Base-by-base conservation (phyloP, 1,140 invertebrate species). In the Sycobia sp. region DNA sequence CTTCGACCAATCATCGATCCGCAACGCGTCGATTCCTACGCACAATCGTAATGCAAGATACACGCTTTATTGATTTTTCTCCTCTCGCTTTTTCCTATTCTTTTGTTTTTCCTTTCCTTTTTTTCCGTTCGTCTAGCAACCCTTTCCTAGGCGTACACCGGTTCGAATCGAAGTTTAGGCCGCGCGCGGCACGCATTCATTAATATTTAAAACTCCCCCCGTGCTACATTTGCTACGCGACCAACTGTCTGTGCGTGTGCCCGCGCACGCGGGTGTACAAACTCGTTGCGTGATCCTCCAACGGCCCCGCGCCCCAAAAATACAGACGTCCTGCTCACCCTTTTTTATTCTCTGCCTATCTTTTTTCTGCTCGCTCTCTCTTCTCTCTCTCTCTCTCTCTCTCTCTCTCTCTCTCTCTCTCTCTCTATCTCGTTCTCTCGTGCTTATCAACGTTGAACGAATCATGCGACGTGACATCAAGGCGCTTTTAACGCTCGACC, bases 401-500 rank as follows among this genome's bases (percentile, higher is more conserved):
- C 38, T 58, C 18, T n/a, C 25, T 38, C 47, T 54, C 14, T 49
- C 39, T n/a, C 34, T 18, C 23, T 39, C 23, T 57, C 36, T 57
- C 51, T 44, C 50, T 49, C 18, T 55, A 10, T 7, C 50, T 47
- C 36, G 10, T 44, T 44, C 41, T 38, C 39, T 36, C 32, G 49
- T 58, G 58, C 69, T 72, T 70, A 70, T 67, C 71, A 58, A 27
- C 54, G 47, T 68, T 68, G 67, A 69, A 65, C 66, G 62, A 57
- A 34, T 60, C 62, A 67, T 67, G 66, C 62, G 67, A 71, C 66
- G 68, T 65, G 69, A 69, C 67, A 66, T 41, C 49, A 32, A 56
- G 68, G 70, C 71, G 71, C 72, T 73, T 75, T 73, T 72, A 73
- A 74, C 71, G 69, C 54, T 64, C 47, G 36, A 44, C 10, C 49